Evolutionary conservation across 2,113 vertebrate genomes (phyloP), one percentile per base, ranked within the genome.

Genomic region (Eudyptes chrysolophus): DNA sequence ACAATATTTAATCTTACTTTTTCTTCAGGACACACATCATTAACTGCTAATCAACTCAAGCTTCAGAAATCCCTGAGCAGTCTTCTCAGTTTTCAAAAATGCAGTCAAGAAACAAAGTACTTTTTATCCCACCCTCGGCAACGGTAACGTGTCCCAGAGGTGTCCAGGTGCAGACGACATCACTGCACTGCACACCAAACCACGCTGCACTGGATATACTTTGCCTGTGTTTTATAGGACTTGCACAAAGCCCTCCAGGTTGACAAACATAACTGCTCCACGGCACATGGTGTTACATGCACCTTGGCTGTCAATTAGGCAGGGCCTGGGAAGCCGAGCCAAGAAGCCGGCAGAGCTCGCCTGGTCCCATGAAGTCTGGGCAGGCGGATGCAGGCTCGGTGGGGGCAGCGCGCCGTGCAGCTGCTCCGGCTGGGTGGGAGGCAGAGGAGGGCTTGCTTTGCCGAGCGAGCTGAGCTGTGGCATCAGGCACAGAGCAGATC

Each of bases 1-100:
- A 96, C 94, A 98, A 96, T 97, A 92, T 97, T 98, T 97, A 97
- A 97, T 88, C 89, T 84, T 97, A 96, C 96, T 97, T 98, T 98
- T 97, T 97, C 96, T 97, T 98, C 97, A 97, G 97, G 97, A 98
- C 97, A 97, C 97, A 98, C 97, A 93, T 98, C 98, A 97, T 98
- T 98, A 98, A 98, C 97, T 98, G 97, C 91, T 98, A 98, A 98
- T 98, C 97, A 98, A 95, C 95, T 98, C 97, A 98, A 98, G 97
- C 85, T 94, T 98, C 96, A 96, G 97, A 98, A 98, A 98, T 97
- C 96, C 97, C 98, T 57, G 51, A 97, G 97, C 77, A 96, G 92
- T 91, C 69, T 71, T 97, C 96, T 98, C 96, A 86, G 94, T 94
- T 98, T 98, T 98, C 97, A 98, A 96, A 98, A 98, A 98, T 95